These are phyloP conservation scores for Xestobium rufovillosum DNA, from an alignment of 2,888 invertebrate genomes.

Conservation along the genomic window DNA sequence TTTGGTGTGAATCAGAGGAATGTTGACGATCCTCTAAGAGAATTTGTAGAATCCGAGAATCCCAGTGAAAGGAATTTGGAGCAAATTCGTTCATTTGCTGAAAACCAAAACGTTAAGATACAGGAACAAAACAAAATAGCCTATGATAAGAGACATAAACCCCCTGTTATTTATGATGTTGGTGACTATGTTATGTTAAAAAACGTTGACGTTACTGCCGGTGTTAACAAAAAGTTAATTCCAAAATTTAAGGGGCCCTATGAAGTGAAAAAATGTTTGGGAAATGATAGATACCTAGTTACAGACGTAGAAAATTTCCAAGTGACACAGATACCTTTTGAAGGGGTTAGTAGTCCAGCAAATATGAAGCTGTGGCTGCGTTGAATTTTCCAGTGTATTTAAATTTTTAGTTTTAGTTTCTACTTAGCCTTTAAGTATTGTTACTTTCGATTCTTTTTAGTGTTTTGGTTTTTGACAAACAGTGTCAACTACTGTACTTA, in stretches of 20 bases:
- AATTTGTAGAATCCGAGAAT: slow-evolving; percentile 12
- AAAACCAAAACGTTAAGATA: no score
- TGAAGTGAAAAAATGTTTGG: slow-evolving; percentile 20
- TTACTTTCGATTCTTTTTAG: no score
- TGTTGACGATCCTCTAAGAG: slow-evolving; percentile 9
- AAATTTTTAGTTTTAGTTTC: no score
- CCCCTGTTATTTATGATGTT: slow-evolving; percentile 12
- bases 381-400: no score
- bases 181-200: slow-evolving; percentile 23
- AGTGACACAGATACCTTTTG: slow-evolving; percentile 14
- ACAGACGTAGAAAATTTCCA: slow-evolving; percentile 16
- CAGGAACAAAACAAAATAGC: slow-evolving; percentile 7
- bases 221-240: slow-evolving; percentile 22
- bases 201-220: slow-evolving; percentile 20
- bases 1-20: slow-evolving; percentile 14
- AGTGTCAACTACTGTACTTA: no score
- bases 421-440: no score
- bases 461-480: no score
- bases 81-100: no score
- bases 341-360: slow-evolving; percentile 5
- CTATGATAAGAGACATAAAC: slow-evolving; percentile 9
- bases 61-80: no score
- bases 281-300: slow-evolving; percentile 22
- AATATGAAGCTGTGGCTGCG: slow-evolving; percentile 10
- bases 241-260: slow-evolving; percentile 25